A percentile compares a stretch with the other conserved stretches of the same genome.
Evolutionary conservation across 2,113 vertebrate genomes (phyloP).

Genomic region (Chamaea fasciata): DNA sequence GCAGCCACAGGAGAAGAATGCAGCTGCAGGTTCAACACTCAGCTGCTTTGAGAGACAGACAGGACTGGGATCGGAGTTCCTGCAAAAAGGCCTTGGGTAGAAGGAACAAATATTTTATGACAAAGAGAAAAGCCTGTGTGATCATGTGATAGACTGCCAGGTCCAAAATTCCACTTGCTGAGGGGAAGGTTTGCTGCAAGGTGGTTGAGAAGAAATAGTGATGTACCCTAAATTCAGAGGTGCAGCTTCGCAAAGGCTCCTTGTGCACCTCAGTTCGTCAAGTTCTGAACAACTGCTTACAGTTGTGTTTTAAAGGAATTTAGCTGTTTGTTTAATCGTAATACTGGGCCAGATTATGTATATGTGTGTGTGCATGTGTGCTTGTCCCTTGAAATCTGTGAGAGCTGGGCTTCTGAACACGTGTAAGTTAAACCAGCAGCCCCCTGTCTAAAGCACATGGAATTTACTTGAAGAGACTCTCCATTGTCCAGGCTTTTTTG

Average conservation of each 20-base stretch:
- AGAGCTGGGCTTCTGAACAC: background rate
- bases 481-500: background rate
- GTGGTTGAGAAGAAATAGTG: background rate
- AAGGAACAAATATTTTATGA: background rate
- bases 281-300: background rate
- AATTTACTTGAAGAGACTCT: background rate
- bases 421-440: background rate
- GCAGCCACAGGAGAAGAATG: background rate
- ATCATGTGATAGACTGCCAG: background rate
- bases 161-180: background rate
- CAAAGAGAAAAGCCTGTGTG: accelerated
- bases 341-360: background rate
- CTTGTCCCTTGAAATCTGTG: background rate
- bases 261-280: background rate
- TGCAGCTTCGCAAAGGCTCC: background rate
- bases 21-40: background rate
- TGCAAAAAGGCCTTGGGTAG: background rate
- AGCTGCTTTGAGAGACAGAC: background rate
- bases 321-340: background rate
- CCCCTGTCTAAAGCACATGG: background rate
- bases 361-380: background rate
- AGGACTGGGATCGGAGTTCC: background rate
- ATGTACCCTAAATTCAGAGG: accelerated
- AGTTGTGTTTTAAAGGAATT: background rate
- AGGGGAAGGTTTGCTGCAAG: background rate